Evolutionary conservation across 2,797 vertebrate genomes (phyloP), one percentile per base, ranked within the genome.

Genomic region (Acanthurus tractus): DNA sequence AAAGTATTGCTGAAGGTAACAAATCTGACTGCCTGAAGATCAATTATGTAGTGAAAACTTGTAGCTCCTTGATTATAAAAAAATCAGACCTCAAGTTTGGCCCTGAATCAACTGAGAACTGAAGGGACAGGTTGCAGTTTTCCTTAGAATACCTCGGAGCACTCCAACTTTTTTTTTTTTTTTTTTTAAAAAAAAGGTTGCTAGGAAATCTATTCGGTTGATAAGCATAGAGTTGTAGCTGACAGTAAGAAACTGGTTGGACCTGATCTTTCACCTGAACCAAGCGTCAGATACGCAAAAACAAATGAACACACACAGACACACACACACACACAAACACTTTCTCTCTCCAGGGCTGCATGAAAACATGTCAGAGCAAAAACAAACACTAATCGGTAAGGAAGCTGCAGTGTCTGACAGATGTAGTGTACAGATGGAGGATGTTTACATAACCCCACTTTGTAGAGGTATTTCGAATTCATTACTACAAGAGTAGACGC

Each of bases 231-330:
- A 50, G 52, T 20, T 18, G 59, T 72, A 11, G 50, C 57, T 72
- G 78, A 81, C 46, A 50, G 75, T n/a, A 67, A 76, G 49, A 89
- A 93, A 94, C 91, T 80, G 20, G 92, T 87, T 89, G 11, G 80
- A 89, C 92, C 82, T 76, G 91, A 83, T 87, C 58, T 64, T 80
- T 86, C 66, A 82, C 68, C 49, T 70, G 38, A 70, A 46, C 23
- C 72, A 81, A 50, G 61, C 58, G 62, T n/a, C 46, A 34, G 25
- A 55, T 10, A 20, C 57, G 55, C 2, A 8, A 7, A 79, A n/a
- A 73, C 55, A 63, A 20, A 67, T 23, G 14, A n/a, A 57, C 53
- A 66, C 48, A 49, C 48, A 64, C 36, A 38, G 20, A 45, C 34
- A 66, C 56, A 65, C 25, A 45, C 34, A 66, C 56, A 65, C 25